A percentile compares a stretch with the other conserved stretches of the same genome.
Conservation (phyloP, 2,797 vertebrate genomes). For the Sebastes vulpes region DNA sequence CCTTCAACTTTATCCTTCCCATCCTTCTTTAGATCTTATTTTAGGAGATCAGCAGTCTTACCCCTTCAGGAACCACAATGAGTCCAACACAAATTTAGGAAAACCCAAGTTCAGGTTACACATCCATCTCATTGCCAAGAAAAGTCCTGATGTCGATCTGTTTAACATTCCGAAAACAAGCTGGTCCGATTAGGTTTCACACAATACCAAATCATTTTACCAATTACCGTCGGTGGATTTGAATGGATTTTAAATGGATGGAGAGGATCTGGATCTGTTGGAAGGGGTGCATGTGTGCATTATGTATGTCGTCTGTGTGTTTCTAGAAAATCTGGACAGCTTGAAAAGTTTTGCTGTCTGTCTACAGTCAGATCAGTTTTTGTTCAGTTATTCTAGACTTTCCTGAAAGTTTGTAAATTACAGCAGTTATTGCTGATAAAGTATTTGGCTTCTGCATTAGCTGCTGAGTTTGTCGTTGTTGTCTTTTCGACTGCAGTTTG, state of each 20-base stretch:
- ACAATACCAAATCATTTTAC: background rate
- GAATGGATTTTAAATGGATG: background rate
- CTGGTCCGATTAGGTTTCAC: background rate
- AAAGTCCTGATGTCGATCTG: background rate
- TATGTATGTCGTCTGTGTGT: background rate
- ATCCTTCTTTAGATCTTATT: slow-evolving; percentile 16
- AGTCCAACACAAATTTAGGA: slow-evolving; percentile 10
- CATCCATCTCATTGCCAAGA: background rate
- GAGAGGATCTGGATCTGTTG: background rate
- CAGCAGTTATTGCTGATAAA: slow-evolving; percentile 5
- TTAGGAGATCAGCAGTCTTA: background rate
- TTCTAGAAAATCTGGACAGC: background rate
- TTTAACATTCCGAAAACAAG: background rate
- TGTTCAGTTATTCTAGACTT: background rate
- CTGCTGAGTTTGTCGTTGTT: slow-evolving; percentile 6
- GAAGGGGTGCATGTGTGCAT: background rate
- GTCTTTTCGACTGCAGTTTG: background rate
- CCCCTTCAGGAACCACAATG: background rate
- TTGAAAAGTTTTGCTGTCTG: background rate
- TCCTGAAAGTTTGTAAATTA: slow-evolving; percentile 7
- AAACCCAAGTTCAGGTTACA: slow-evolving; percentile 5
- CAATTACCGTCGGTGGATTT: background rate
- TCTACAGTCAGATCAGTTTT: background rate
- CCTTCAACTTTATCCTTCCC: slow-evolving; percentile 4
- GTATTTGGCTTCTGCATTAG: background rate